Base-by-base conservation (phyloP, 2,113 vertebrate species). In the Heterotilapia buettikoferi region DNA sequence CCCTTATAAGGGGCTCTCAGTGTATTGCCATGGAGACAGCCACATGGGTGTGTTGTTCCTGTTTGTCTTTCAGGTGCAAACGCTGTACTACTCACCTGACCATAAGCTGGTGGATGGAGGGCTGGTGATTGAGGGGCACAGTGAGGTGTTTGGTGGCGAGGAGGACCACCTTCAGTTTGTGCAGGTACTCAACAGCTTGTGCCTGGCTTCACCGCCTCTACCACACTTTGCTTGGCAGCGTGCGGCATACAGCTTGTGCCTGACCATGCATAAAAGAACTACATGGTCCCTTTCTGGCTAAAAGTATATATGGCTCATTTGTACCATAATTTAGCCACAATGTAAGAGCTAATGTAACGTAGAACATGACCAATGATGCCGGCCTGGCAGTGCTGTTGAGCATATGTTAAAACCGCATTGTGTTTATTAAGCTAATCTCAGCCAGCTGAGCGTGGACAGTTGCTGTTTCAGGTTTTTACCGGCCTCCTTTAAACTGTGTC, bases 121-220 rank as follows among this genome's bases (percentile, higher is more conserved):
- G 97, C 97, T 98, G 94, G 83, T 94, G 96, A 97, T 99, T 98
- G 98, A 98, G 96, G 98, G 98, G 97, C 98, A 98, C 97, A 97
- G 96, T 98, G 98, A 99, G 97, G 97, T 99, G 97, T 99, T 98
- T 98, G 97, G 97, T 97, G 97, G 97, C 97, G 98, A 99, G 96
- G 98, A 99, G 97, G 99, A 99, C 97, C 97, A 98, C 98, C 97
- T 98, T 97, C 98, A 99, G 97, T 99, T 99, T 98, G 98, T 99
- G 96, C 98, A 99, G 99, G 99, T 99, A 99, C 97, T 97, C 96
- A 92, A 33, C 90, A 93, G 91, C 93, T 93, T 92, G 94, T 94
- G 90, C 93, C 92, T 90, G 91, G 88, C 91, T 84, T 91, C 66
- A 40, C 56, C 73, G 82, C 50, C 79, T 84, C 45, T 16, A 21